phyloP scores from a whole-genome alignment of 2,888 invertebrate genomes.

The Malacosoma neustria region DNA sequence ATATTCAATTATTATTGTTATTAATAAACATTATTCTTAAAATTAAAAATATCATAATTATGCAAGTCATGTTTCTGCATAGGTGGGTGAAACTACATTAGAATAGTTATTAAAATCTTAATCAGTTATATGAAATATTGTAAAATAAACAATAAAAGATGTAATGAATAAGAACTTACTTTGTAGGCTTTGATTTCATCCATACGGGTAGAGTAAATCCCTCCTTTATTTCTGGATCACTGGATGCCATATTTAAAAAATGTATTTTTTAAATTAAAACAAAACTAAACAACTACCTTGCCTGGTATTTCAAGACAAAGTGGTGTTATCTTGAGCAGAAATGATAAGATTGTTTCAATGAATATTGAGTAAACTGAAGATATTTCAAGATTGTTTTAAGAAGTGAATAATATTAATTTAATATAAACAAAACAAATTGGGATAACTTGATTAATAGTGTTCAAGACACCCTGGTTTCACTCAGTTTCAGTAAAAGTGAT shows the following conservation, averaged over 20 bases:
- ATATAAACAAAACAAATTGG: constrained; percentile 14
- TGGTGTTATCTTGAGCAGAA: constrained; percentile 61
- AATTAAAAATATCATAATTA: too few relatives aligned
- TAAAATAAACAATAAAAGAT: too few relatives aligned
- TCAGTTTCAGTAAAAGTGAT: constrained; percentile 38
- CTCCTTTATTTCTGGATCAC: constrained; percentile 75
- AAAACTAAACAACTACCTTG: constrained; percentile 22
- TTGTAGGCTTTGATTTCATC: constrained; percentile 81
- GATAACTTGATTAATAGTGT: too few relatives aligned
- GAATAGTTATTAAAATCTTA: too few relatives aligned
- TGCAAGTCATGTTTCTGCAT: too few relatives aligned
- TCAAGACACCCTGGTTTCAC: constrained; percentile 59
- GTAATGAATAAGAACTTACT: constrained; percentile 38
- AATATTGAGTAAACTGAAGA: constrained; percentile 27
- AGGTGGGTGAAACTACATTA: too few relatives aligned
- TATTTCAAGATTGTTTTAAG: constrained; percentile 15
- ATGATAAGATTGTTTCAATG: constrained; percentile 56
- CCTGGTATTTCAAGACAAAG: constrained; percentile 29
- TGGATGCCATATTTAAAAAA: constrained; percentile 50
- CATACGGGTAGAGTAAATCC: constrained; percentile 81
- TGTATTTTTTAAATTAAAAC: constrained; percentile 8
- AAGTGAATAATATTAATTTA: constrained; percentile 12
- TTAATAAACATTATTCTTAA: too few relatives aligned
- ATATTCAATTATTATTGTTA: too few relatives aligned
- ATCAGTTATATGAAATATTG: too few relatives aligned